phyloP scores from a whole-genome alignment of 2,888 invertebrate genomes.

The Megamerina dolium region DNA sequence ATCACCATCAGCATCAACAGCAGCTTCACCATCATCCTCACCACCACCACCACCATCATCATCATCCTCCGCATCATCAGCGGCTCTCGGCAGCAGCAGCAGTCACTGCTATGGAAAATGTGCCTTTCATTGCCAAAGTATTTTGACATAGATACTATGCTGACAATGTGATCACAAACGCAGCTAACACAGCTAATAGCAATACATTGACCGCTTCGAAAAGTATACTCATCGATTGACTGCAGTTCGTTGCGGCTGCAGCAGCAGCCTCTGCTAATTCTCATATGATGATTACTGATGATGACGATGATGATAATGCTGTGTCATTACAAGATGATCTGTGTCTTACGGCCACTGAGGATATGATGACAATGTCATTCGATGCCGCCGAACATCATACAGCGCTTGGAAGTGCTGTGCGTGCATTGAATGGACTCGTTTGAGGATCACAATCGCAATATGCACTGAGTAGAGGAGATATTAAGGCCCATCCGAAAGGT shows the following conservation, averaged over 20 bases:
- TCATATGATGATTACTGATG: slow-evolving; percentile 14
- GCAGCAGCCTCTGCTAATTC: slow-evolving; percentile 21
- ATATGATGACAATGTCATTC: not conserved
- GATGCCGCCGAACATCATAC: slow-evolving; percentile 18
- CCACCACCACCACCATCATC: slow-evolving; percentile 13
- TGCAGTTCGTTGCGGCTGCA: slow-evolving; percentile 38
- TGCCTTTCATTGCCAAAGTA: slow-evolving; percentile 50
- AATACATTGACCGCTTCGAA: slow-evolving; percentile 25
- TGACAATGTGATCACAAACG: slow-evolving; percentile 35
- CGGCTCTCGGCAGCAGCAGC: slow-evolving; percentile 32
- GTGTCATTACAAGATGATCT: slow-evolving; percentile 7
- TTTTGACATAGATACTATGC: slow-evolving; percentile 51
- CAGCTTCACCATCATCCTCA: slow-evolving; percentile 5
- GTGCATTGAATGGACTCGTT: slow-evolving; percentile 35
- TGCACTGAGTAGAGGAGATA: not conserved
- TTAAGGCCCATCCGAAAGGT: slow-evolving; percentile 5
- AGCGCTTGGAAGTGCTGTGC: slow-evolving; percentile 37
- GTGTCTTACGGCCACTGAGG: slow-evolving; percentile 6
- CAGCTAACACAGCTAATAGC: slow-evolving; percentile 16
- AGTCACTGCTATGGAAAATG: slow-evolving; percentile 37
- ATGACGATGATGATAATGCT: slow-evolving; percentile 14
- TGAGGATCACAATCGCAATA: slow-evolving; percentile 12
- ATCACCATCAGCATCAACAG: slow-evolving; percentile 16
- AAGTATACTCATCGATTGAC: slow-evolving; percentile 47
- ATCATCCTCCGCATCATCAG: slow-evolving; percentile 24